Conservation (phyloP, 2,113 vertebrate species). For the Prionailurus viverrinus region DNA sequence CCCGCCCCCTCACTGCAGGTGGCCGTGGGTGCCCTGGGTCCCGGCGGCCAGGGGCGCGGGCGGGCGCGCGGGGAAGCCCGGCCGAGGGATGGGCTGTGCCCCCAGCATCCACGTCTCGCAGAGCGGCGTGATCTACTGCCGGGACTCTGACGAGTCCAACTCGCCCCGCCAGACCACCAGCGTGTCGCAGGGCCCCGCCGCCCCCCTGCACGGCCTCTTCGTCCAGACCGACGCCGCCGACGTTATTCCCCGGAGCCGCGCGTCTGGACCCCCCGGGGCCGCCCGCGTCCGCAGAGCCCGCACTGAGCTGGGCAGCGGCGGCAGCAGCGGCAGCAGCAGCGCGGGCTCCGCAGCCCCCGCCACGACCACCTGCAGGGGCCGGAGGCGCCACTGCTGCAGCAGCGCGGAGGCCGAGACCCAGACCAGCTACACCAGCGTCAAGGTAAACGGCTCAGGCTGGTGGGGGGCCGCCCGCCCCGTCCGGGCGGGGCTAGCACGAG, state of each 20-base stretch:
- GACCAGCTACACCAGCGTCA: conserved; percentile 91
- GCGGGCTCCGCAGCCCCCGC: conserved; percentile 85
- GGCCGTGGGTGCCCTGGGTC: conserved; percentile 63
- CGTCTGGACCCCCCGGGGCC: conserved; percentile 84
- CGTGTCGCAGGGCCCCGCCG: conserved; percentile 93
- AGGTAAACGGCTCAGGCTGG: conserved; percentile 86
- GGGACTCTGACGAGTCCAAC: conserved; percentile 96
- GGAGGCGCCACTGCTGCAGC: conserved; percentile 86
- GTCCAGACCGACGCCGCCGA: conserved; percentile 95
- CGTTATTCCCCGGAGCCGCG: conserved; percentile 91
- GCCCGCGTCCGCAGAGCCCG: conserved; percentile 88
- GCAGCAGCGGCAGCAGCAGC: conserved; percentile 81
- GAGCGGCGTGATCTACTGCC: conserved; percentile 98
- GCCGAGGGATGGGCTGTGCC: conserved; percentile 96
- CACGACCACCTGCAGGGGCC: conserved; percentile 87
- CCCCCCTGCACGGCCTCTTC: conserved; percentile 94
- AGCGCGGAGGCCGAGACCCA: conserved; percentile 96
- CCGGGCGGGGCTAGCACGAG: background rate
- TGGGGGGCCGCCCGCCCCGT: conserved; percentile 27
- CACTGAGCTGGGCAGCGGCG: conserved; percentile 83
- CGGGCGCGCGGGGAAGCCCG: conserved; percentile 68
- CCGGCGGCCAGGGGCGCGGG: conserved; percentile 66
- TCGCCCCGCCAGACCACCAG: conserved; percentile 95
- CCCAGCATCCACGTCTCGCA: conserved; percentile 99
- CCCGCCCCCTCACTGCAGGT: conserved; percentile 76